Base-by-base conservation (phyloP, 2,888 invertebrate species). In the Strigamia maritima region DNA sequence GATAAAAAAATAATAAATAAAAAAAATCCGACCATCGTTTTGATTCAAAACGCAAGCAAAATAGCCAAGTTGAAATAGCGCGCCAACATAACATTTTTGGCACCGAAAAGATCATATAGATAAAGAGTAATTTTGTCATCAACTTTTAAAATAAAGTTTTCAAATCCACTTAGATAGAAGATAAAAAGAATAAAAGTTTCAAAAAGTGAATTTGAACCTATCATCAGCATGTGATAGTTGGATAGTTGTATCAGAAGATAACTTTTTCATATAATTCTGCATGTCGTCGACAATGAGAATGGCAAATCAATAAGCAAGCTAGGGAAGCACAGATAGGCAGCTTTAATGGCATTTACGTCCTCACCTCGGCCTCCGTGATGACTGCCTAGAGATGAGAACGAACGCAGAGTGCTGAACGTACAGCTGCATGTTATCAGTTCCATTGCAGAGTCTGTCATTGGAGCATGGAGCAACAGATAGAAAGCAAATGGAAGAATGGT, bases 231-330 rank as follows among this genome's bases (percentile, higher is more conserved):
- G 70, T 70, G 70, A 70, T 70, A 70, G 70, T 26, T 70, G 70
- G 70, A 70, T 70, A 70, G 70, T 26, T 70, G 70, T 70, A 70
- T 70, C 70, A 70, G 70, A 70, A 70, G 70, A 70, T 70, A 70
- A 70, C 70, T 70, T 70, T 70, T 70, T 70, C 70, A 70, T 70
- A 70, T 70, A 70, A 70, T 70, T 70, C 70, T 70, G 70, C 70
- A 70, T 70, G 70, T 70, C 70, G 70, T 3, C 24, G 70, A 70
- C 70, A 70, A 70, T 70, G 70, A 70, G 70, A 70, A 70, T 70
- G 70, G 70, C 70, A 70, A 70, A 70, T 70, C 70, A 70, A 70
- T 70, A 70, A 70, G 70, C 70, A 70, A 70, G 70, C 70, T 70
- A 70, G 70, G 70, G 70, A 70, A 70, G 70, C 28, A 28, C 26